Conservation (phyloP, 2,797 vertebrate species). For the Microtus californicus region DNA sequence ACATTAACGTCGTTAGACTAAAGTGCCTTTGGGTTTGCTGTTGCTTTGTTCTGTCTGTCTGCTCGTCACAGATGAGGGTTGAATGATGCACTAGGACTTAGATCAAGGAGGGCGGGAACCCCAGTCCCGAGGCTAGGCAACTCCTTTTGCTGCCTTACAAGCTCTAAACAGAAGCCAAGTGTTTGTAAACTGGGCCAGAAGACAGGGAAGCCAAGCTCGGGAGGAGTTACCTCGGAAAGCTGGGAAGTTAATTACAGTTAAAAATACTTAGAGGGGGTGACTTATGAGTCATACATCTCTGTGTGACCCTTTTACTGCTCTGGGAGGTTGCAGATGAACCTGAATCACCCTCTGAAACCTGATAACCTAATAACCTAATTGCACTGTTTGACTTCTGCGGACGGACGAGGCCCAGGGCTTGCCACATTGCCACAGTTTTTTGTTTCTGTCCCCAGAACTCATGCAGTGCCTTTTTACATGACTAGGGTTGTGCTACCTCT, state of each 20-base stretch:
- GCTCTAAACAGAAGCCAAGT: neutral
- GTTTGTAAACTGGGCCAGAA: constrained; percentile 37
- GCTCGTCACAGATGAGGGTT: constrained; percentile 13
- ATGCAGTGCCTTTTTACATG: constrained; percentile 13
- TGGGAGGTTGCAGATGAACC: constrained; percentile 1
- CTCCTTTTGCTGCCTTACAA: neutral
- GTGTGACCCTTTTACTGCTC: constrained; percentile 63
- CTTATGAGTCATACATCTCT: constrained; percentile 37
- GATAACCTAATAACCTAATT: constrained; percentile 62
- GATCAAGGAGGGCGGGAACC: neutral
- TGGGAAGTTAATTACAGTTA: constrained; percentile 61
- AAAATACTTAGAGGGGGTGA: constrained; percentile 38
- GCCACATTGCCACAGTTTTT: neutral
- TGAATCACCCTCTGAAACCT: constrained; percentile 62
- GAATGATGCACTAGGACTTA: neutral
- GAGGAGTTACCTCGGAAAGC: neutral
- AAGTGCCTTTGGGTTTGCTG: constrained; percentile 45
- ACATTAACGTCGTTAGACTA: constrained; percentile 45
- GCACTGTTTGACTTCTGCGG: constrained; percentile 51
- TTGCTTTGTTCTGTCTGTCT: constrained; percentile 52
- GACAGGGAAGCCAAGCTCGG: neutral
- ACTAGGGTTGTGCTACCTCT: neutral
- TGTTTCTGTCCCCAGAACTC: constrained; percentile 1
- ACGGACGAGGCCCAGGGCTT: neutral
- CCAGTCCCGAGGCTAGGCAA: neutral